These are phyloP conservation scores for Mus spicilegus DNA, from an alignment of 2,113 vertebrate species.

Conservation along the genomic window DNA sequence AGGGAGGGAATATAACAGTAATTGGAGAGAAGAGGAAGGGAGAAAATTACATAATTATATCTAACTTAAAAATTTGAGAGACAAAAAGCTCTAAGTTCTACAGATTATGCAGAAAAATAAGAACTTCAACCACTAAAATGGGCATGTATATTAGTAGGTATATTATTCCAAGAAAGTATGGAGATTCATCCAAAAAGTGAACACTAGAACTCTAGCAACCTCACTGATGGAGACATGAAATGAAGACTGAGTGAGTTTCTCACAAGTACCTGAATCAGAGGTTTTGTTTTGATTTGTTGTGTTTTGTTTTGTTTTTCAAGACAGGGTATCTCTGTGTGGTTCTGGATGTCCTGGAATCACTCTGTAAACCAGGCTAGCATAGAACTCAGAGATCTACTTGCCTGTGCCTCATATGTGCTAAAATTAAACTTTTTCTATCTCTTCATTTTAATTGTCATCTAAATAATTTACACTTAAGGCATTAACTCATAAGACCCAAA, in stretches of 20 bases:
- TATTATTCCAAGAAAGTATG: neutral
- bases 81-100: neutral
- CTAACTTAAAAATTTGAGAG: neutral
- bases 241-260: neutral
- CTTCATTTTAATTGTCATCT: neutral
- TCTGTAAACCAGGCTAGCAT: neutral
- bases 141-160: neutral
- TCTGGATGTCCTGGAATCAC: too few species aligned
- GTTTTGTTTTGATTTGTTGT: too few species aligned
- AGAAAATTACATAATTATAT: neutral
- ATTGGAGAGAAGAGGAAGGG: neutral
- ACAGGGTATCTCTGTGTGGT: too few species aligned
- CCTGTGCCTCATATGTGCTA: neutral
- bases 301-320: too few species aligned
- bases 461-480: neutral
- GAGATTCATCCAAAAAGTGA: neutral
- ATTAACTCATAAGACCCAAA: neutral
- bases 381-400: neutral
- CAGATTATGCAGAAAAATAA: neutral
- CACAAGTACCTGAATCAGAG: neutral
- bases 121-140: neutral
- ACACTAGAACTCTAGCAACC: neutral
- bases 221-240: neutral
- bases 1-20: neutral
- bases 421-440: neutral